Evolutionary conservation across 1,140 invertebrate species (phyloP).

Genomic region (Drosophila chauvacae): DNA sequence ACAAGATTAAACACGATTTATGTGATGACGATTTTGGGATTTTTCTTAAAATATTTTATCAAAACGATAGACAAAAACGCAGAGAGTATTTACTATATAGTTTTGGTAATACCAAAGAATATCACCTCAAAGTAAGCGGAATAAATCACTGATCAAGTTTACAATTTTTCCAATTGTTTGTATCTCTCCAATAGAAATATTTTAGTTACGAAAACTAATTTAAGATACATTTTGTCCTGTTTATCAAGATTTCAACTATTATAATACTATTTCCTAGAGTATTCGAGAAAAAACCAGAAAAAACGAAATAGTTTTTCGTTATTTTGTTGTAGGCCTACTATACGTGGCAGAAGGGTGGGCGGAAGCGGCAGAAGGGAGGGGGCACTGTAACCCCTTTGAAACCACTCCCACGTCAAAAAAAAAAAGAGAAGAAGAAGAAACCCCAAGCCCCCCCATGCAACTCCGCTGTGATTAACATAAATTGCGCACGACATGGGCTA

Average conservation of each 20-base stretch:
- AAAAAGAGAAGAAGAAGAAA: background rate
- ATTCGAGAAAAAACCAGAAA: conserved; percentile 7
- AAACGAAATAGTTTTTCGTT: conserved; percentile 48
- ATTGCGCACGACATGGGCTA: conserved; percentile 68
- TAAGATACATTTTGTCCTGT: background rate
- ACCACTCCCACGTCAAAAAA: conserved; percentile 3
- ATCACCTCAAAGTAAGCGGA: background rate
- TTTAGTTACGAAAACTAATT: background rate
- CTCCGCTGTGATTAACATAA: conserved; percentile 67
- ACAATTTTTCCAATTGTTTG: background rate
- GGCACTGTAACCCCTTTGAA: conserved; percentile 10
- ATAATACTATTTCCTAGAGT: conserved; percentile 3
- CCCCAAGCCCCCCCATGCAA: conserved; percentile 12
- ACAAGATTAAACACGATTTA: background rate
- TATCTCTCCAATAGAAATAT: background rate
- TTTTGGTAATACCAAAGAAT: background rate
- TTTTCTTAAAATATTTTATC: background rate
- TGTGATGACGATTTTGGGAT: too few species aligned
- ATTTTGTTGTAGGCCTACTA: conserved; percentile 65
- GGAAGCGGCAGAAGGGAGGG: background rate
- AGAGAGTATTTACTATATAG: too few species aligned
- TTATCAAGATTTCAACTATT: background rate
- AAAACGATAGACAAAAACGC: background rate
- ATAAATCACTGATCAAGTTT: background rate
- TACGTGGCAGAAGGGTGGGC: conserved; percentile 32